A percentile compares a stretch with the other conserved stretches of the same genome.
These are phyloP conservation scores for Drosophila sp. DNA, from an alignment of 1,140 invertebrate genomes.

Conservation along the genomic window DNA sequence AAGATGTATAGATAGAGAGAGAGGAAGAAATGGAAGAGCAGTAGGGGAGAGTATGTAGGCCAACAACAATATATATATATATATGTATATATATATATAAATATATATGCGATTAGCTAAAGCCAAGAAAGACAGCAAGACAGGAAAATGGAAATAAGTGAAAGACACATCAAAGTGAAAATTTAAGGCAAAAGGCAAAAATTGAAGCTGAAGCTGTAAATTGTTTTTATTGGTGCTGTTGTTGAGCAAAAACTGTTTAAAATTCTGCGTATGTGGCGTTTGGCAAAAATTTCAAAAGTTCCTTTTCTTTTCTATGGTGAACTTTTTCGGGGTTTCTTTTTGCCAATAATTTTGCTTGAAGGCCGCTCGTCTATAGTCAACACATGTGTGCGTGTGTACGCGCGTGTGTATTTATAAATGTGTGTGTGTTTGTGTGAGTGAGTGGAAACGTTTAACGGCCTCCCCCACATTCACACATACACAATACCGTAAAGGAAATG, in stretches of 20 bases:
- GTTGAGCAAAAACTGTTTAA: constrained; percentile 55
- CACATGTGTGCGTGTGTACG: constrained; percentile 13
- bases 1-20: not conserved
- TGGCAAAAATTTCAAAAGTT: constrained; percentile 43
- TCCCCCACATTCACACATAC: constrained; percentile 41
- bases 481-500: constrained; percentile 51
- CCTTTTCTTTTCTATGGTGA: constrained; percentile 45
- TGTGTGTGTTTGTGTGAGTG: constrained; percentile 7
- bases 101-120: constrained; percentile 38
- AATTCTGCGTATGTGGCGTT: constrained; percentile 65
- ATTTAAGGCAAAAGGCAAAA: constrained; percentile 41
- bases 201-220: constrained; percentile 49
- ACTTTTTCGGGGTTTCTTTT: constrained; percentile 52
- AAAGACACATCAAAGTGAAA: constrained; percentile 53
- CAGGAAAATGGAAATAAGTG: constrained; percentile 27
- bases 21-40: constrained; percentile 9
- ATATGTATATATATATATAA: not conserved
- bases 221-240: constrained; percentile 30
- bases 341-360: constrained; percentile 70
- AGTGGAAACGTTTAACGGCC: constrained; percentile 26
- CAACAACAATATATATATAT: not conserved
- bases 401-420: not conserved
- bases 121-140: constrained; percentile 15
- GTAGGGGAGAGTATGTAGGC: not conserved
- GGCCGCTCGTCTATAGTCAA: constrained; percentile 38